These are phyloP conservation scores for Polydrusus cervinus DNA, from an alignment of 2,888 invertebrate species.

Conservation along the genomic window DNA sequence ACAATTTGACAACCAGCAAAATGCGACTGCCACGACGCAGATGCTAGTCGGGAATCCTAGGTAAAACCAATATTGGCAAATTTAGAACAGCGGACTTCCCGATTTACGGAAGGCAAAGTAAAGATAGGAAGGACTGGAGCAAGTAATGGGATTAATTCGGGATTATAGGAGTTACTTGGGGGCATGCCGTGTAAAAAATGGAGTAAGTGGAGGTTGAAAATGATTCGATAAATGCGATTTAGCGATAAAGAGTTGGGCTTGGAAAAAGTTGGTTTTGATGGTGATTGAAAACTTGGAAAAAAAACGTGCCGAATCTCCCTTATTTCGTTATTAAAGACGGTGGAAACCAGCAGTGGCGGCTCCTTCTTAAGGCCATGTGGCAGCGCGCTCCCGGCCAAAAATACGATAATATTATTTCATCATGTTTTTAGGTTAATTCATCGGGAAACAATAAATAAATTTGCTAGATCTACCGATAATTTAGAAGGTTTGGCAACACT, in stretches of 20 bases:
- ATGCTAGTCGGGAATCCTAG: neutral
- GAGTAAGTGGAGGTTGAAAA: neutral
- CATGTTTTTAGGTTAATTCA: no score
- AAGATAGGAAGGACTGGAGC: neutral
- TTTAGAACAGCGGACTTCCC: neutral
- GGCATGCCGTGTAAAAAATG: neutral
- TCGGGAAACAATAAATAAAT: no score
- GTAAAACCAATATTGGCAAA: slow-evolving; percentile 23
- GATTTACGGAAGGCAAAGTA: neutral
- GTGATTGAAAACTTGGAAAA: no score
- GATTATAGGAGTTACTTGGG: slow-evolving; percentile 2
- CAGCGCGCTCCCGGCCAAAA: no score
- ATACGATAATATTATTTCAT: no score
- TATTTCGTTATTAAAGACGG: no score
- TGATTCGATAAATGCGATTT: slow-evolving; percentile 1
- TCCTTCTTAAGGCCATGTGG: no score
- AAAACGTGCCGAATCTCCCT: no score
- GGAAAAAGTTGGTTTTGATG: no score
- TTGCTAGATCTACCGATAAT: no score
- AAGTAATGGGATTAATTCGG: slow-evolving; percentile 13
- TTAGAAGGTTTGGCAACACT: no score
- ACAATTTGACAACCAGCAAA: neutral
- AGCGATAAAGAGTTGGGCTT: neutral
- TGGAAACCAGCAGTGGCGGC: no score
- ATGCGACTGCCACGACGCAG: neutral